Conservation (phyloP, 2,797 vertebrate genomes). For the Smutsia temminckii region DNA sequence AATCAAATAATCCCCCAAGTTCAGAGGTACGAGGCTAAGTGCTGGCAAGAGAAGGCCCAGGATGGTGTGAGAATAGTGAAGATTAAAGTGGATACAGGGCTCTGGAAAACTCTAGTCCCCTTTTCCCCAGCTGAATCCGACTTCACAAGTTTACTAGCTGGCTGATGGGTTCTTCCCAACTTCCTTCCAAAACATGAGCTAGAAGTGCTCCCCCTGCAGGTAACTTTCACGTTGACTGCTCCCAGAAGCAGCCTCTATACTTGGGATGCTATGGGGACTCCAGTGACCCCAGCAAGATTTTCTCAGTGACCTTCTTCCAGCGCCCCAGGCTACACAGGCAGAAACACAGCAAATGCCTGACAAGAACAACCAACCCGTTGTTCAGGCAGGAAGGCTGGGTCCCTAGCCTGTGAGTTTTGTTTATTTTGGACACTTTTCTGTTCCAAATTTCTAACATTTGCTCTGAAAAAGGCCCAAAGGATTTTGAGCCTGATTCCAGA, state of each 20-base stretch:
- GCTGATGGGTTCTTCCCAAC: neutral
- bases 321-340: neutral
- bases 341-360: accelerated
- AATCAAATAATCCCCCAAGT: neutral
- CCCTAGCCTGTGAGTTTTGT: accelerated
- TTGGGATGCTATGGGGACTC: neutral
- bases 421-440: neutral
- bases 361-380: neutral
- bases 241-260: neutral
- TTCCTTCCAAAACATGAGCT: neutral
- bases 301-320: neutral
- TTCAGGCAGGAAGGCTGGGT: accelerated
- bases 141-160: neutral
- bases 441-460: neutral
- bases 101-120: neutral
- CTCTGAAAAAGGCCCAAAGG: neutral
- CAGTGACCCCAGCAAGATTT: accelerated
- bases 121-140: neutral
- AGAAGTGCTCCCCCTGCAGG: neutral
- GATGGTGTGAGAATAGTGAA: accelerated
- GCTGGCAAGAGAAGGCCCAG: neutral
- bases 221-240: neutral
- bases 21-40: too few relatives aligned
- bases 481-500: neutral
- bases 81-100: too few relatives aligned